Conservation (phyloP, 2,888 invertebrate species). For the Bursaphelenchus okinawaensis region DNA sequence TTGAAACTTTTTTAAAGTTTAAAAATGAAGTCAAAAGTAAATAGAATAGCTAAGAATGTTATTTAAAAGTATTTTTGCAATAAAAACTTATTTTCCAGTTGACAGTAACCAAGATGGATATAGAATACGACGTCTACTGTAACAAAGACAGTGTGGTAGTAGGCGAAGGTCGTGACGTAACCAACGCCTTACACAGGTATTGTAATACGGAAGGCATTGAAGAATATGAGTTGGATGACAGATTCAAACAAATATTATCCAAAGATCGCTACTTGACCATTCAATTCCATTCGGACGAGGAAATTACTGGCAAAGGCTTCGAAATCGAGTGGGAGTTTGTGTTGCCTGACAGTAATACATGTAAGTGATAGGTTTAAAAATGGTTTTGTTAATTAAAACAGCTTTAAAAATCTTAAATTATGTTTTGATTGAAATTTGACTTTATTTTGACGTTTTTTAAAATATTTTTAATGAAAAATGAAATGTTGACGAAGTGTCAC, state of each 20-base stretch:
- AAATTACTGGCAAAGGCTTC: slow-evolving; percentile 35
- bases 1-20: too few relatives aligned
- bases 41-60: too few relatives aligned
- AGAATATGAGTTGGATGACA: slow-evolving; percentile 21
- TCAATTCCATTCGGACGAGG: slow-evolving; percentile 35
- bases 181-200: slow-evolving; percentile 28
- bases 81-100: slow-evolving; percentile 30
- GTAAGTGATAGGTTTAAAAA: too few relatives aligned
- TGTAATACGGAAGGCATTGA: slow-evolving; percentile 17
- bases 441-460: too few relatives aligned
- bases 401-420: too few relatives aligned
- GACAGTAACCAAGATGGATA: slow-evolving; percentile 36
- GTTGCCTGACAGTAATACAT: slow-evolving; percentile 11
- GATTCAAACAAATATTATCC: slow-evolving; percentile 25
- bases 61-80: not conserved
- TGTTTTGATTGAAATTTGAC: too few relatives aligned
- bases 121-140: slow-evolving; percentile 39
- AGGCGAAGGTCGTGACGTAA: slow-evolving; percentile 21
- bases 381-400: too few relatives aligned
- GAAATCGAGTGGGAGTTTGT: slow-evolving; percentile 43
- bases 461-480: too few relatives aligned
- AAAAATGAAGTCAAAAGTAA: too few relatives aligned
- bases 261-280: slow-evolving; percentile 29
- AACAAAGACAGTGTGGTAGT: slow-evolving; percentile 25
- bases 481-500: too few relatives aligned